Evolutionary conservation across 2,888 invertebrate genomes (phyloP).

Genomic region (Ophonus ardosiacus): DNA sequence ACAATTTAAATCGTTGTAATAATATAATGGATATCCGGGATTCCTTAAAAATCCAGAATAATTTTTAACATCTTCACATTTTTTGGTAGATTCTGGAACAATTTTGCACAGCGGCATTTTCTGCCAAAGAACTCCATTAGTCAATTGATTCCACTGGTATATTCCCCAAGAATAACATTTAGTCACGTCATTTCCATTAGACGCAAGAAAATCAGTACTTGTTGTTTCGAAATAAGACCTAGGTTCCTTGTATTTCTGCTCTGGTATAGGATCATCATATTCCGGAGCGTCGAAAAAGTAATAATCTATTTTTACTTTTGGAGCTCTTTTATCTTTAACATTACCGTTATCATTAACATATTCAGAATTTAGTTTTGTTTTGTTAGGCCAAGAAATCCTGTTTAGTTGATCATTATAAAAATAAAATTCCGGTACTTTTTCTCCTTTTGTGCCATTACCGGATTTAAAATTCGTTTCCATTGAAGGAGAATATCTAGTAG

Average conservation of each 20-base stretch:
- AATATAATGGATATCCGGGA: constrained; percentile 75
- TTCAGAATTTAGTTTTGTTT: constrained; percentile 36
- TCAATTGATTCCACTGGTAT: constrained; percentile 55
- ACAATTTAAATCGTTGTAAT: constrained; percentile 73
- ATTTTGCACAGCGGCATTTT: constrained; percentile 67
- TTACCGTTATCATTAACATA: neutral
- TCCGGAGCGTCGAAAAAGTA: constrained; percentile 71
- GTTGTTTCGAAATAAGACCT: constrained; percentile 70
- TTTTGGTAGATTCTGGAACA: constrained; percentile 42
- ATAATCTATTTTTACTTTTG: constrained; percentile 68
- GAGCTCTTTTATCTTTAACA: constrained; percentile 48
- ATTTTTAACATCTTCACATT: constrained; percentile 72
- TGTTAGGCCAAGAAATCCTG: constrained; percentile 67
- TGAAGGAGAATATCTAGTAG: constrained; percentile 70
- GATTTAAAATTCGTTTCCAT: constrained; percentile 53
- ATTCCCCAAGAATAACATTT: constrained; percentile 44
- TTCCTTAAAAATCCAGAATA: constrained; percentile 74
- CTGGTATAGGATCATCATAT: constrained; percentile 63
- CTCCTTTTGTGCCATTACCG: constrained; percentile 13
- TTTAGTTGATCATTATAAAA: constrained; percentile 69
- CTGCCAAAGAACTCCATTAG: constrained; percentile 66
- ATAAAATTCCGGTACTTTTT: constrained; percentile 60
- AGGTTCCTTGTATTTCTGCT: constrained; percentile 51
- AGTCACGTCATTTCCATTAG: constrained; percentile 21
- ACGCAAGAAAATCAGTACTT: constrained; percentile 4